These are phyloP conservation scores for Chondrosia reniformis DNA, from an alignment of 37 sponge, comb jelly and placozoan genomes.

Conservation along the genomic window DNA sequence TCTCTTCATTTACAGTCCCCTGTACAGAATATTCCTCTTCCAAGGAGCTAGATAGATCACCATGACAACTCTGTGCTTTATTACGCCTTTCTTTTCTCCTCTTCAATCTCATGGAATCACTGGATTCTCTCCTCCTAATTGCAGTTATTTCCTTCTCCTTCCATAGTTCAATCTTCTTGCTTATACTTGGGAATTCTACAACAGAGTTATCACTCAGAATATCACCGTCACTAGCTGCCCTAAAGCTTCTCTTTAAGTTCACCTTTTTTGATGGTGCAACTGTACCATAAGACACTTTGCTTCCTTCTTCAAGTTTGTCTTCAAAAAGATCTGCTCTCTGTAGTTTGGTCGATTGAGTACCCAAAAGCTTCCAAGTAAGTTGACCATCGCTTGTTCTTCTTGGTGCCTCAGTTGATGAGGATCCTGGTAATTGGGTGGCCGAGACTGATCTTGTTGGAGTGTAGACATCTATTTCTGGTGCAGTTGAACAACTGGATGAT, in stretches of 20 bases:
- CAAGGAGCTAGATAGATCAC: not conserved
- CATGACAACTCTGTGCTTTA: conserved; percentile 4
- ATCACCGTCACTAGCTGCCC: conserved; percentile 10
- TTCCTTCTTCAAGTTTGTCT: not conserved
- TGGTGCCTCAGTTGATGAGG: too few relatives aligned
- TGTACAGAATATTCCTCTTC: too few relatives aligned
- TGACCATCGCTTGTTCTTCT: too few relatives aligned
- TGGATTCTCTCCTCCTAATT: not conserved
- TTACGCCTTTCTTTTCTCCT: not conserved
- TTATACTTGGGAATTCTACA: not conserved
- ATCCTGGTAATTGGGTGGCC: not conserved
- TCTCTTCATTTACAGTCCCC: too few relatives aligned
- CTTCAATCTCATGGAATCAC: not conserved
- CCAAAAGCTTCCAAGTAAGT: not conserved
- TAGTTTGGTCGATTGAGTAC: not conserved
- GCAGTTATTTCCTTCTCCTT: not conserved
- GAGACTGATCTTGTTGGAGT: not conserved
- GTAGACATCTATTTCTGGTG: not conserved
- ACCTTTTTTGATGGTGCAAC: not conserved
- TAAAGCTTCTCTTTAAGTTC: not conserved
- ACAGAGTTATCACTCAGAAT: not conserved
- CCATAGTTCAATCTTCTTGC: not conserved
- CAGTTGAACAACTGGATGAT: not conserved
- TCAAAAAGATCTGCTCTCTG: conserved; percentile 8
- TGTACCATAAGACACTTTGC: conserved; percentile 5